These are phyloP conservation scores for Reticulitermes lucifugus DNA, from an alignment of 2,888 invertebrate species.

Conservation along the genomic window DNA sequence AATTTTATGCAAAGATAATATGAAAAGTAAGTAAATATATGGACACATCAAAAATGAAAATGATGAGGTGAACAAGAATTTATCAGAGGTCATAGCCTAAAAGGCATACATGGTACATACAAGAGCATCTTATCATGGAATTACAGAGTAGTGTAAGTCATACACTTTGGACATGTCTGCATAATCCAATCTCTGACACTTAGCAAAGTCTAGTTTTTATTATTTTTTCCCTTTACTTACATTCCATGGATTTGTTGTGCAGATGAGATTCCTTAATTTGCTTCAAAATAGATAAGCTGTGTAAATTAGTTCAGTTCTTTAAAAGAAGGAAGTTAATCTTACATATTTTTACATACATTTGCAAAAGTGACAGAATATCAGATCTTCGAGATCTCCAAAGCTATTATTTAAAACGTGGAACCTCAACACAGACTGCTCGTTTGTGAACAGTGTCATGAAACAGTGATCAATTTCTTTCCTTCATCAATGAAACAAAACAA, in stretches of 20 bases:
- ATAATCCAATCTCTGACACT: background rate
- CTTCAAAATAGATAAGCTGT: background rate
- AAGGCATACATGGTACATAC: background rate
- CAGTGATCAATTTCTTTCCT: background rate
- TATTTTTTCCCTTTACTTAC: background rate
- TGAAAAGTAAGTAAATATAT: background rate
- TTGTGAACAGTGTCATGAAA: background rate
- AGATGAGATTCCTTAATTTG: background rate
- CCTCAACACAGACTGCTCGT: background rate
- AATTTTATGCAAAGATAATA: background rate
- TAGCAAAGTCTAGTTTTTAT: background rate
- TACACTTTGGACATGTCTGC: background rate
- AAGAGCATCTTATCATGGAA: background rate
- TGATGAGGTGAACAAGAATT: conserved; percentile 6
- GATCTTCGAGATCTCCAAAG: background rate
- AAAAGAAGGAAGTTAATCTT: background rate
- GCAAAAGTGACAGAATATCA: background rate
- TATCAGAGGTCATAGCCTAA: background rate
- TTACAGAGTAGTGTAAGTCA: background rate
- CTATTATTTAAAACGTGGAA: background rate
- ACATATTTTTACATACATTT: conserved; percentile 6
- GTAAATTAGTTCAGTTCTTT: background rate
- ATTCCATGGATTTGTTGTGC: background rate
- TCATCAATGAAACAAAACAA: background rate
- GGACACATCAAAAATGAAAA: background rate